Evolutionary conservation across 2,797 vertebrate genomes (phyloP).

Genomic region (Enteromius radiatus): DNA sequence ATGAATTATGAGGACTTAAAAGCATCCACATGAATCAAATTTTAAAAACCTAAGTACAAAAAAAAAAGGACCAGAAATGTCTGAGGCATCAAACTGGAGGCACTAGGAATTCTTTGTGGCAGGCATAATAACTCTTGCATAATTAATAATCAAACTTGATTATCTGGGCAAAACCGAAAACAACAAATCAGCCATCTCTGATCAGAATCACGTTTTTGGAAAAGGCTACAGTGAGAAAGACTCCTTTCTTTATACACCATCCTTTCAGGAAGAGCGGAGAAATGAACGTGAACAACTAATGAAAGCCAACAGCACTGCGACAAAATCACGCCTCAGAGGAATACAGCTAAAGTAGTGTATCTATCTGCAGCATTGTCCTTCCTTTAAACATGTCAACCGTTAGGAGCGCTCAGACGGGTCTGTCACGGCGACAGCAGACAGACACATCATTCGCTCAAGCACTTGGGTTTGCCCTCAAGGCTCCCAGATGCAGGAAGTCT

Average conservation of each 20-base stretch:
- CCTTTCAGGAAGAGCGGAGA: not conserved
- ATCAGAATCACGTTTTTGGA: not conserved
- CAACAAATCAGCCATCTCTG: not conserved
- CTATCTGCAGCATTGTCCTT: slow-evolving; percentile 46
- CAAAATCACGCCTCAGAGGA: not conserved
- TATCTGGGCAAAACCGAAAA: slow-evolving; percentile 35
- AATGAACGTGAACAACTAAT: not conserved
- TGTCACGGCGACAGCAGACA: not conserved
- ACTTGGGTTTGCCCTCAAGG: slow-evolving; percentile 8
- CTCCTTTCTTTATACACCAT: slow-evolving; percentile 16
- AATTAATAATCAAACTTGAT: slow-evolving; percentile 51
- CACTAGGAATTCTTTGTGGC: slow-evolving; percentile 62
- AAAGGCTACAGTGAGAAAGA: slow-evolving; percentile 19
- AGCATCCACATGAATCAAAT: slow-evolving; percentile 48
- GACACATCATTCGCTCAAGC: not conserved
- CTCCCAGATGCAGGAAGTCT: not conserved
- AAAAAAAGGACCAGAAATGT: slow-evolving; percentile 29
- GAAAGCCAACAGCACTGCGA: not conserved
- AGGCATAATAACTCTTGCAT: slow-evolving; percentile 46
- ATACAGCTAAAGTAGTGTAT: slow-evolving; percentile 47
- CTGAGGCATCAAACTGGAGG: slow-evolving; percentile 56
- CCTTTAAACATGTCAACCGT: slow-evolving; percentile 1
- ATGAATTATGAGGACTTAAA: slow-evolving; percentile 45
- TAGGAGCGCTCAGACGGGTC: not conserved
- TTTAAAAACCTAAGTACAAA: slow-evolving; percentile 41